These are phyloP conservation scores for Morbakka virulenta DNA, from an alignment of 30 jellyfish, hydroid and myxozoan genomes.

Conservation along the genomic window DNA sequence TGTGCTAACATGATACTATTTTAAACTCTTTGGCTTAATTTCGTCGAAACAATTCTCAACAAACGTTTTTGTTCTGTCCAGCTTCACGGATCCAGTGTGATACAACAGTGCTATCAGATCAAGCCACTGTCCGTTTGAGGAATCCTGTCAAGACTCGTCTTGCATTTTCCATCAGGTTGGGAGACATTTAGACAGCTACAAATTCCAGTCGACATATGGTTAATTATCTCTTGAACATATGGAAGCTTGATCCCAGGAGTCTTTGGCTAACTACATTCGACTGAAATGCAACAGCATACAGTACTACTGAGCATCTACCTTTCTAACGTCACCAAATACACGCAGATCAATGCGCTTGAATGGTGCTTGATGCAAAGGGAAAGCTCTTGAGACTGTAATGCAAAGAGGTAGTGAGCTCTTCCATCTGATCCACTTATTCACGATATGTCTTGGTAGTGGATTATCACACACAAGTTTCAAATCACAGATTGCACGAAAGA, in stretches of 20 bases:
- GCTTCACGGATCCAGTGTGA: conserved; percentile 48
- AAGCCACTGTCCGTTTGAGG: conserved; percentile 10
- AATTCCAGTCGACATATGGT: conserved; percentile 73
- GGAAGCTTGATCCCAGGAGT: conserved; percentile 48
- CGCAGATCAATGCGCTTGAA: conserved; percentile 37
- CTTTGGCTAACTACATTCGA: conserved; percentile 14
- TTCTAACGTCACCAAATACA: conserved; percentile 75
- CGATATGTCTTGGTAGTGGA: conserved; percentile 21
- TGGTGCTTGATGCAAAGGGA: conserved; percentile 10
- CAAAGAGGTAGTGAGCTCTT: conserved; percentile 13
- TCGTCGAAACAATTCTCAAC: conserved; percentile 21
- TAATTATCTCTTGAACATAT: conserved; percentile 43
- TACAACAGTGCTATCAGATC: conserved; percentile 65
- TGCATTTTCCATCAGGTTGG: conserved; percentile 39
- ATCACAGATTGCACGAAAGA: conserved; percentile 57
- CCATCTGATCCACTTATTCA: conserved; percentile 55
- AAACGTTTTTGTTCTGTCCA: background rate
- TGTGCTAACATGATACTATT: background rate
- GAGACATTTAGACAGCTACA: conserved; percentile 55
- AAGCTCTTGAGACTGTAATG: conserved; percentile 50
- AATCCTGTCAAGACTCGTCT: conserved; percentile 26
- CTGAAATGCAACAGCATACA: conserved; percentile 60
- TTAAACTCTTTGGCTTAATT: conserved; percentile 16
- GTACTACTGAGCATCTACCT: conserved; percentile 54
- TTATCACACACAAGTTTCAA: conserved; percentile 59